A percentile compares a stretch with the other conserved stretches of the same genome.
Conservation (phyloP, 2,888 invertebrate species). For the Cosmorhoe ocellata region DNA sequence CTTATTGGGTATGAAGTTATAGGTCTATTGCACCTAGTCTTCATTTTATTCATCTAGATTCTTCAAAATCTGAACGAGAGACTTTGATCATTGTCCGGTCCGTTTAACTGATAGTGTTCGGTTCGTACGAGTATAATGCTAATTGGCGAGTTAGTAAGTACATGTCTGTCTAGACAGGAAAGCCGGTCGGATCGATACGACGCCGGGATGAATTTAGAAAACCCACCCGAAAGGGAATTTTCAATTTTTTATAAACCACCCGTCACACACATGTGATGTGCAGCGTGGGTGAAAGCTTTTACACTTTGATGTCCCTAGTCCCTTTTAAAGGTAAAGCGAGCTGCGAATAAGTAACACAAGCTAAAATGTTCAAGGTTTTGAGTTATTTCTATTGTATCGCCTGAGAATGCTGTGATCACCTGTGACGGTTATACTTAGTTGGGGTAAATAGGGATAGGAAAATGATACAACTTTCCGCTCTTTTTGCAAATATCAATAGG, state of each 20-base stretch:
- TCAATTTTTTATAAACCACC: slow-evolving; percentile 21
- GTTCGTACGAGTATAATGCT: slow-evolving; percentile 19
- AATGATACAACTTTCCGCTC: too few relatives aligned
- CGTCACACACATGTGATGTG: slow-evolving; percentile 1
- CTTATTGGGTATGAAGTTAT: neutral
- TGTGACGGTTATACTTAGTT: too few relatives aligned
- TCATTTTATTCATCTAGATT: too few relatives aligned
- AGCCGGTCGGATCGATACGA: slow-evolving; percentile 58
- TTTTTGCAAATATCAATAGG: too few relatives aligned
- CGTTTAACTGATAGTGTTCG: slow-evolving; percentile 6
- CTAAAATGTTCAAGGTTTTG: neutral
- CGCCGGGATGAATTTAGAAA: slow-evolving; percentile 63
- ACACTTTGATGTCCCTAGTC: neutral
- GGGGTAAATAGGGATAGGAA: too few relatives aligned
- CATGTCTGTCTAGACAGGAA: slow-evolving; percentile 63
- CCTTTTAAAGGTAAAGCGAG: neutral
- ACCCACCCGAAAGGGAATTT: slow-evolving; percentile 30
- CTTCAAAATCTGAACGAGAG: too few relatives aligned
- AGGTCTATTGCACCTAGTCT: too few relatives aligned
- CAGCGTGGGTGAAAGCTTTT: neutral
- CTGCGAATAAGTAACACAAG: neutral
- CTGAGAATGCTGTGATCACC: too few relatives aligned
- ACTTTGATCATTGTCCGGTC: slow-evolving; percentile 4
- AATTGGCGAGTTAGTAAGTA: slow-evolving; percentile 40
- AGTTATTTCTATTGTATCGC: too few relatives aligned